phyloP scores from a whole-genome alignment of 2,113 vertebrate species.

The Jaculus jaculus region DNA sequence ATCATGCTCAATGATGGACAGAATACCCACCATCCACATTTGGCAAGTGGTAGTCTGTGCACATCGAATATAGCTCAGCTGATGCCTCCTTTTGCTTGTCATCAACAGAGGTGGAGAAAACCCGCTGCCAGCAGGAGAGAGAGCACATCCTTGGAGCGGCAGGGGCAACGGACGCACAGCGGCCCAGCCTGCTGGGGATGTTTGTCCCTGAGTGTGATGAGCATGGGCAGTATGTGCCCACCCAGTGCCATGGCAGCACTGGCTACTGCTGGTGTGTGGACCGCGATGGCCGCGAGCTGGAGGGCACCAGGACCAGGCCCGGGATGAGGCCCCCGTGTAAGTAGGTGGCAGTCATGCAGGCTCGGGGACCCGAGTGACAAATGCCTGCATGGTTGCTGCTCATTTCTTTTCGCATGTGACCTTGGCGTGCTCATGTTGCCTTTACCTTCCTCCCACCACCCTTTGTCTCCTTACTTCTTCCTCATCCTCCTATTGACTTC shows the following conservation, averaged over 20 bases:
- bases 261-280: constrained; percentile 97
- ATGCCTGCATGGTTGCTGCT: too few relatives aligned
- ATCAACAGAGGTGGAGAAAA: constrained; percentile 86
- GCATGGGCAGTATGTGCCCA: constrained; percentile 88
- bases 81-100: not conserved
- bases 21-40: not conserved
- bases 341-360: constrained; percentile 62
- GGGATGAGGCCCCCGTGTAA: constrained; percentile 91
- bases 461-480: not conserved
- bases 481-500: not conserved
- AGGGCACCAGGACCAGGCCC: constrained; percentile 86
- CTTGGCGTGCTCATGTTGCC: not conserved
- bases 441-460: not conserved
- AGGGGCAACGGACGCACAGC: constrained; percentile 60
- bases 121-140: constrained; percentile 88
- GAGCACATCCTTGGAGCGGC: constrained; percentile 83
- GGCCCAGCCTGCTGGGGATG: constrained; percentile 78
- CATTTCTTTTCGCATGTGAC: not conserved
- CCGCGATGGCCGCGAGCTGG: constrained; percentile 89
- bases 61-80: accelerated
- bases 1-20: not conserved
- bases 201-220: constrained; percentile 92
- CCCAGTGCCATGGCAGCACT: constrained; percentile 90
- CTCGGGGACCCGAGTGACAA: accelerated
- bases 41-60: accelerated